Base-by-base conservation (phyloP, 1,140 invertebrate genomes). In the Drosophila varians region DNA sequence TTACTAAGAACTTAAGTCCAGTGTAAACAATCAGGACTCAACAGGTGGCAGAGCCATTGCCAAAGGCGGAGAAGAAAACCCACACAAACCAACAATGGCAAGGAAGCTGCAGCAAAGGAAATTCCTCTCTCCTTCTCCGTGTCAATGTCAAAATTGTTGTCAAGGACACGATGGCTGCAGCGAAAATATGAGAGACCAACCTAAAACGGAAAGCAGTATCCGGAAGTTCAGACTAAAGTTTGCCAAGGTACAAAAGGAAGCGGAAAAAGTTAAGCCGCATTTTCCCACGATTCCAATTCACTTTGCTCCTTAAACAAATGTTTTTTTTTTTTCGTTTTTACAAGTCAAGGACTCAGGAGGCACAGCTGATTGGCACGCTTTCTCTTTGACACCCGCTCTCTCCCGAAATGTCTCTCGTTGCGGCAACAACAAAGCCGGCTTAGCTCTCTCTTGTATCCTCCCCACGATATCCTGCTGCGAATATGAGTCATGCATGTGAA, bases 401-500 rank as follows among this genome's bases (percentile, higher is more conserved):
- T 38, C 21, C 8, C 16, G 2, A 16, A 16, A 3, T 2, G 36
- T 6, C 38, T 58, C 55, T 58, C 47, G 23, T 1, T 18, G 23
- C 11, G 12, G 12, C 36, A 66, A 54, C 61, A 68, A 68, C 48
- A 55, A 68, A 31, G 49, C 66, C 51, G 64, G 66, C 52, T 55
- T 31, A 40, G 28, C 28, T 28, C 49, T 45, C 12, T 25, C 40
- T 21, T 43, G 5, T 38, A 6, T 21, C 19, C 38, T 14, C 5
- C 11, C 12, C 34, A 18, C 19, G 43, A 19, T 51, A 26, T 73
- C 69, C 70, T 73, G 46, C 46, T 51, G 56, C 45, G 77, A 68
- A 19, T 70, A 78, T 83, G 79, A 83, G 75, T 83, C 79, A 83
- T 83, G 75, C 80, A 72, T 79, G 42, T 86, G 56, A 75, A 66